Evolutionary conservation across 2,888 invertebrate species (phyloP).

Genomic region (Aleiodes alternator): DNA sequence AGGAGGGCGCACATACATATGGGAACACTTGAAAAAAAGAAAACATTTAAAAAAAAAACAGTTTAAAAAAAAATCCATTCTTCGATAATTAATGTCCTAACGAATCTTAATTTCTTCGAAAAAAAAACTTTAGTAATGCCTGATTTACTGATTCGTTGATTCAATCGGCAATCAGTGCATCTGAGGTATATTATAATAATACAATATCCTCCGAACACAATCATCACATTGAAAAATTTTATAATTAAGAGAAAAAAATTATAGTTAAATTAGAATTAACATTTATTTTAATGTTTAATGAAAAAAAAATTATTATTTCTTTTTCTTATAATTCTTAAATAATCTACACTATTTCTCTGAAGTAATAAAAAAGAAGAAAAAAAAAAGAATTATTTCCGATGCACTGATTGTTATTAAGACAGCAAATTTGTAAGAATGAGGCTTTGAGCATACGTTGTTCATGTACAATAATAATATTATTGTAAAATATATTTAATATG

Average conservation of each 20-base stretch:
- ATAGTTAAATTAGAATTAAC: not conserved
- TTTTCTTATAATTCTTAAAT: slow-evolving; percentile 1
- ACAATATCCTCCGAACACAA: slow-evolving; percentile 19
- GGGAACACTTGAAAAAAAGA: slow-evolving; percentile 63
- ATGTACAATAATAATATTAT: slow-evolving; percentile 74
- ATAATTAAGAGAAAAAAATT: not conserved
- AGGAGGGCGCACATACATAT: slow-evolving; percentile 71
- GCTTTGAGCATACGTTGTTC: slow-evolving; percentile 73
- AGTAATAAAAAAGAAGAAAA: not conserved
- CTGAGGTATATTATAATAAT: slow-evolving; percentile 45
- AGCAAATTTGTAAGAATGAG: slow-evolving; percentile 62
- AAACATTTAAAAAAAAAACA: too few species aligned
- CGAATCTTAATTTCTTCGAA: slow-evolving; percentile 62
- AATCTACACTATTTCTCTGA: not conserved
- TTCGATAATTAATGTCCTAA: slow-evolving; percentile 65
- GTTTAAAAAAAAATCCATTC: too few species aligned
- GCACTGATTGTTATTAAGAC: slow-evolving; percentile 66
- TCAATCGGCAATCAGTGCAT: slow-evolving; percentile 64
- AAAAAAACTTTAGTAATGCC: slow-evolving; percentile 3
- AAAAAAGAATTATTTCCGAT: slow-evolving; percentile 40
- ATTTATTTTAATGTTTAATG: not conserved
- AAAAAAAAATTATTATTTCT: slow-evolving; percentile 2
- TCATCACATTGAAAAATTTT: slow-evolving; percentile 6
- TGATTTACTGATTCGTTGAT: slow-evolving; percentile 1
- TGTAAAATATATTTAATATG: slow-evolving; percentile 75